Evolutionary conservation across 2,888 invertebrate genomes (phyloP).

Genomic region (Eledone cirrhosa): DNA sequence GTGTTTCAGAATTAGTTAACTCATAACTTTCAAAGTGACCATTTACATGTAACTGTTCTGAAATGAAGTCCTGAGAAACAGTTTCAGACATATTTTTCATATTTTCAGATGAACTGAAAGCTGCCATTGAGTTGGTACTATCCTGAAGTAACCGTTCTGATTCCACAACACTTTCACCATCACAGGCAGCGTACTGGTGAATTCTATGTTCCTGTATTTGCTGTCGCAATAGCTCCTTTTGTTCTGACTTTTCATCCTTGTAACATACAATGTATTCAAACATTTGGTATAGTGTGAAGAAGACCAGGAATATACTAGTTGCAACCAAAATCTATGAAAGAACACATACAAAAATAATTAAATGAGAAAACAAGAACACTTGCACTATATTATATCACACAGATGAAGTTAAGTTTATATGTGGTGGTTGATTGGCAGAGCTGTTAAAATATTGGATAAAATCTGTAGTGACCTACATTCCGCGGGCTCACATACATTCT

Average conservation of each 20-base stretch:
- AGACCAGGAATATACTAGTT: slow-evolving; percentile 50
- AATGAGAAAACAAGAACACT: background rate
- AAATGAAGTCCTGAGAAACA: no score
- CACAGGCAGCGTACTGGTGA: background rate
- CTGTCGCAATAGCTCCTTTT: slow-evolving; percentile 38
- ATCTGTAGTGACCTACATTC: no score
- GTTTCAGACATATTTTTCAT: no score
- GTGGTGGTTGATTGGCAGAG: no score
- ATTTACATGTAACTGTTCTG: no score
- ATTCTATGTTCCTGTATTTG: slow-evolving; percentile 38
- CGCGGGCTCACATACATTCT: no score
- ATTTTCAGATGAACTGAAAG: no score
- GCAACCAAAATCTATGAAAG: slow-evolving; percentile 54
- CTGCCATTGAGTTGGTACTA: background rate
- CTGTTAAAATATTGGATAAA: no score
- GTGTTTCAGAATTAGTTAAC: no score
- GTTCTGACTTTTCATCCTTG: slow-evolving; percentile 59
- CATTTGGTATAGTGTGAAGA: slow-evolving; percentile 60
- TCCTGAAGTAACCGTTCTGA: background rate
- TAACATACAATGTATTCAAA: slow-evolving; percentile 62
- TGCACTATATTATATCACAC: background rate
- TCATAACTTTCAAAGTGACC: no score
- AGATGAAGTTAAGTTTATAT: background rate
- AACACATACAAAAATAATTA: background rate
- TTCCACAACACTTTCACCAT: background rate